Base-by-base conservation (phyloP, 2,113 vertebrate species). In the Dunckerocampus dactyliophorus region DNA sequence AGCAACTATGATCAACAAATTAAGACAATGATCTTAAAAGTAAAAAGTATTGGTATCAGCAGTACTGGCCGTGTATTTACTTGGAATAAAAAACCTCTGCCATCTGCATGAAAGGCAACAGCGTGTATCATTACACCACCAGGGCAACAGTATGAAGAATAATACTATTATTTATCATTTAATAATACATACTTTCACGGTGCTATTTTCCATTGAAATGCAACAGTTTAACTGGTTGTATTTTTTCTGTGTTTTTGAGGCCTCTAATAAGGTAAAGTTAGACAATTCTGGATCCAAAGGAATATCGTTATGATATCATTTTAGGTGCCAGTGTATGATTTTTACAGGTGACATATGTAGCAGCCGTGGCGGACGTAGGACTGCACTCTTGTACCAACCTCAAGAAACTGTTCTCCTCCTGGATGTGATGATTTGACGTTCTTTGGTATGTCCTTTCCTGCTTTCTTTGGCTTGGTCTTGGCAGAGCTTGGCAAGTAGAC, bases 391-490 rank as follows among this genome's bases (percentile, higher is more conserved):
- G 13, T 28, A 80, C 86, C 55, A 51, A 92, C 91, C 91, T 91
- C 67, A 66, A 86, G 76, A n/a, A 63, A 21, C 47, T 87, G 86
- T 20, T 91, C 90, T 75, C 79, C 60, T 49, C 79, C 60, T 49
- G 74, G 58, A 15, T 77, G 80, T 2, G 74, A 24, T 2, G 74
- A 24, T 70, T 92, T 80, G 79, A 54, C 69, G 71, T 62, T 80
- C 59, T 94, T 98, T 37, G 89, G 91, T 58, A 58, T 72, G 21
- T 97, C 94, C 88, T 95, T 97, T 67, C 88, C 86, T 19, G 31
- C 81, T 84, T 95, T 96, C 77, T 97, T 97, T 52, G 80, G 90
- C 85, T 94, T 97, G 2, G 83, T 71, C 74, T 92, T 95, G 59
- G 76, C 79, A 71, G 88, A 87, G 86, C 92, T 93, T 71, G 19